Base-by-base conservation (phyloP, 2,888 invertebrate genomes). In the Drosophila algonquin region DNA sequence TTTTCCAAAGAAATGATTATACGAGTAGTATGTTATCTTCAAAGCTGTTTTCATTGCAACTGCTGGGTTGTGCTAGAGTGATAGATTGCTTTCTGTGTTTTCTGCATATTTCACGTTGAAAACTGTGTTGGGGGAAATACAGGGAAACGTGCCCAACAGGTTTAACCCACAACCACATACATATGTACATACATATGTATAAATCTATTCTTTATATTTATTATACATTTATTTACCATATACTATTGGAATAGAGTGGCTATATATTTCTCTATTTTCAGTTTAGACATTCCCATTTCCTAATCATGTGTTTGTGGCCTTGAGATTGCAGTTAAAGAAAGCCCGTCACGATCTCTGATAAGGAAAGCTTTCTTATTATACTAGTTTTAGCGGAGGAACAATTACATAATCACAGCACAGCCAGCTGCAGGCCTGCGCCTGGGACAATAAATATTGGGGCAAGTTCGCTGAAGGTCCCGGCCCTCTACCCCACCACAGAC, bases 241-340 rank as follows among this genome's bases (percentile, higher is more conserved):
- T 14, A 32, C 1, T 32, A 12, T 12, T 32, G 4, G 10, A 40
- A 14, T 40, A 6, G 6, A 7, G 6, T n/a, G 40, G 40, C n/a
- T 40, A 40, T n/a, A 40, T 40, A 40, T n/a, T 7, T 40, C 14
- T n/a, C 40, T 40, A 40, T 14, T 40, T 40, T 40, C 40, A 40
- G 40, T 6, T 40, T 40, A 7, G 40, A 40, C 40, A 40, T 14
- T 14, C 2, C 55, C 24, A 50, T 21, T 65, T 65, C 40, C 68
- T 65, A 55, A 67, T 65, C 55, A 32, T 7, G 12, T 48, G 21
- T 30, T 35, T 16, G 21, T 44, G 46, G 16, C 65, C 65, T 53
- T 64, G 53, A 18, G 30, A 65, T 48, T 40, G 30, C 44, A 65
- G 14, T 21, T 4, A 7, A 55, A 18, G 65, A 35, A 35, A 12